Evolutionary conservation across 2,797 vertebrate species (phyloP).

Genomic region (Anguilla marmorata): DNA sequence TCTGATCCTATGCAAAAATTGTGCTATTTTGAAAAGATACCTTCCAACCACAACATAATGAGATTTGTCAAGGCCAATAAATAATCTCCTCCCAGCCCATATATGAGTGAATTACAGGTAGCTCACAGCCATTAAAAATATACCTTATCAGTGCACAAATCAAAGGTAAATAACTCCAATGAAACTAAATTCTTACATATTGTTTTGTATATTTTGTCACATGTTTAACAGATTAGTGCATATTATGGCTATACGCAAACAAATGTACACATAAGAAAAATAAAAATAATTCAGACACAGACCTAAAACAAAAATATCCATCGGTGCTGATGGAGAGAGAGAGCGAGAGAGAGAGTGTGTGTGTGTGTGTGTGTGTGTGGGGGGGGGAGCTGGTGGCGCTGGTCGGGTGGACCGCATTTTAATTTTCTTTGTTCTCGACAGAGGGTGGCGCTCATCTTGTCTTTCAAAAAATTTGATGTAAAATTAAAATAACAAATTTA

Average conservation of each 20-base stretch:
- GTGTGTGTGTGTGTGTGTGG: no score
- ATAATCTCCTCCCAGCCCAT: neutral
- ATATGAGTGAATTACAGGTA: neutral
- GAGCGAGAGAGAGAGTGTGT: no score
- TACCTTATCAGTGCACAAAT: neutral
- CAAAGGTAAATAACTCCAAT: neutral
- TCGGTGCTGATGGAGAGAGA: neutral
- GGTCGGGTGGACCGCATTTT: neutral
- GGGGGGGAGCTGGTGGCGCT: no score
- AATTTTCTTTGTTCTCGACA: conserved; percentile 21
- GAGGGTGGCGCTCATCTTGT: conserved; percentile 25
- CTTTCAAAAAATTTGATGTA: conserved; percentile 19
- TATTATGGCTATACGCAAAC: neutral
- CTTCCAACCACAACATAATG: neutral
- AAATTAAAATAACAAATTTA: neutral
- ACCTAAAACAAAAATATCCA: neutral
- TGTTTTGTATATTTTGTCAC: neutral
- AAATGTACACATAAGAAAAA: neutral
- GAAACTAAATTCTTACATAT: neutral
- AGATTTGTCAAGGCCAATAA: neutral
- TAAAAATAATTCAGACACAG: neutral
- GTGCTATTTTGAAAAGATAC: neutral
- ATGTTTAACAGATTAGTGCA: neutral
- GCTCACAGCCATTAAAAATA: neutral
- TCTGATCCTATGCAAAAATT: neutral